phyloP scores from a whole-genome alignment of 2,888 invertebrate species.

The Altica lythri region DNA sequence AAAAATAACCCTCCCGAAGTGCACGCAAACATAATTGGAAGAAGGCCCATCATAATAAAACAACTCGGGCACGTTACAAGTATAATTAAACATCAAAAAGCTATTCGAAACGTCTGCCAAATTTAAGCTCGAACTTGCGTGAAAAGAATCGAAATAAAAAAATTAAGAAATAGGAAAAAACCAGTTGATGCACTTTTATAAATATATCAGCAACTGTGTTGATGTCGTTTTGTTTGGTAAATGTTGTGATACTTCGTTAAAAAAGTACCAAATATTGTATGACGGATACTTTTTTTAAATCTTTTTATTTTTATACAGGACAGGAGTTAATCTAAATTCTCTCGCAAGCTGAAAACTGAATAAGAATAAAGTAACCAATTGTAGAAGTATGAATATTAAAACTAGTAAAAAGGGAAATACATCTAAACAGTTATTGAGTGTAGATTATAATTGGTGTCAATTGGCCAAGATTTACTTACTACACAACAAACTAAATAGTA shows the following conservation, averaged over 20 bases:
- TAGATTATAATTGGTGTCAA: no score
- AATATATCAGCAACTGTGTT: slow-evolving; percentile 30
- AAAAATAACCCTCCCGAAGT: slow-evolving; percentile 42
- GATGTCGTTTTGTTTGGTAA: slow-evolving; percentile 36
- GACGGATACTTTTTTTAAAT: slow-evolving; percentile 7
- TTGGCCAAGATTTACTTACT: no score
- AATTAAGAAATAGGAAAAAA: slow-evolving; percentile 39
- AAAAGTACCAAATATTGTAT: slow-evolving; percentile 27
- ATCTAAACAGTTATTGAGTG: no score
- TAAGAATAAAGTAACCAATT: no score
- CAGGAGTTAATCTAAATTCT: no score
- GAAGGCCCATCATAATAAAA: slow-evolving; percentile 46
- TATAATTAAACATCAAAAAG: slow-evolving; percentile 53
- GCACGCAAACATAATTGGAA: slow-evolving; percentile 42
- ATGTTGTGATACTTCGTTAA: slow-evolving; percentile 39
- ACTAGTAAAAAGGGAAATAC: no score
- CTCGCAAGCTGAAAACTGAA: no score
- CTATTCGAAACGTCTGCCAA: slow-evolving; percentile 49
- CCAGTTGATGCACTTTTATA: slow-evolving; percentile 47
- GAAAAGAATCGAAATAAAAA: slow-evolving; percentile 20
- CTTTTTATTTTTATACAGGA: slow-evolving; percentile 11
- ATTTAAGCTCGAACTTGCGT: slow-evolving; percentile 28
- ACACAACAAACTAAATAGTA: no score
- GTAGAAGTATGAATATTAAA: no score
- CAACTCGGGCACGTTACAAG: slow-evolving; percentile 43